These are phyloP conservation scores for Hemithea aestivaria DNA, from an alignment of 2,888 invertebrate genomes.

Conservation along the genomic window DNA sequence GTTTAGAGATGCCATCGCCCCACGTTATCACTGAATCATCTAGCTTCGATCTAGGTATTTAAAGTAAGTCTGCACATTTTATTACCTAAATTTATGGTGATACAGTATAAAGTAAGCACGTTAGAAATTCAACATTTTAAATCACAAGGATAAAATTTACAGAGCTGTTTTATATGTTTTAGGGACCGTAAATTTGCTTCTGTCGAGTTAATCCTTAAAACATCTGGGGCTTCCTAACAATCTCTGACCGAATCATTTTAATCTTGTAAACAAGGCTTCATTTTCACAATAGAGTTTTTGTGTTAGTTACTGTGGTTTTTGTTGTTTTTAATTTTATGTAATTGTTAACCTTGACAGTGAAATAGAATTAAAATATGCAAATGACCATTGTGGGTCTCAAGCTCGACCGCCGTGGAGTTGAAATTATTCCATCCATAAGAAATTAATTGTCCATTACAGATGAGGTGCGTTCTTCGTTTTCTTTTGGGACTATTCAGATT, in stretches of 20 bases:
- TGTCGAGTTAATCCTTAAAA: no score
- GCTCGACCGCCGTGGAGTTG: background rate
- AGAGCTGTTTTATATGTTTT: background rate
- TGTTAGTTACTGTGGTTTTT: background rate
- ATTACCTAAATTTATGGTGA: slow-evolving; percentile 3
- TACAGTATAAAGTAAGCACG: no score
- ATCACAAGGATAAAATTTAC: no score
- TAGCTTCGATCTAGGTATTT: slow-evolving; percentile 18
- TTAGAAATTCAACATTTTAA: no score
- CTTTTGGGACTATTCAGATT: slow-evolving; percentile 1
- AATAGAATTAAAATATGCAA: slow-evolving; percentile 11
- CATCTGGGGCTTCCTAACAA: no score
- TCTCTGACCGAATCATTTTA: no score
- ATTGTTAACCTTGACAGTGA: slow-evolving; percentile 14
- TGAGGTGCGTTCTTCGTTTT: slow-evolving; percentile 2
- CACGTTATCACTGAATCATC: slow-evolving; percentile 60
- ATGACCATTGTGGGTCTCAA: slow-evolving; percentile 10
- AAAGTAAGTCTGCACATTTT: slow-evolving; percentile 8
- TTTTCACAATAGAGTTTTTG: no score
- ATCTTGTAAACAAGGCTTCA: no score
- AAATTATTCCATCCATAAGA: slow-evolving; percentile 13
- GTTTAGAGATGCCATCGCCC: slow-evolving; percentile 41
- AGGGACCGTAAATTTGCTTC: no score
- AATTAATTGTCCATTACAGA: slow-evolving; percentile 19
- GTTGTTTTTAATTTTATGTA: slow-evolving; percentile 4